A percentile compares a stretch with the other conserved stretches of the same genome.
phyloP scores from a whole-genome alignment of 2,113 vertebrate species.

The Amphiprion ocellaris region DNA sequence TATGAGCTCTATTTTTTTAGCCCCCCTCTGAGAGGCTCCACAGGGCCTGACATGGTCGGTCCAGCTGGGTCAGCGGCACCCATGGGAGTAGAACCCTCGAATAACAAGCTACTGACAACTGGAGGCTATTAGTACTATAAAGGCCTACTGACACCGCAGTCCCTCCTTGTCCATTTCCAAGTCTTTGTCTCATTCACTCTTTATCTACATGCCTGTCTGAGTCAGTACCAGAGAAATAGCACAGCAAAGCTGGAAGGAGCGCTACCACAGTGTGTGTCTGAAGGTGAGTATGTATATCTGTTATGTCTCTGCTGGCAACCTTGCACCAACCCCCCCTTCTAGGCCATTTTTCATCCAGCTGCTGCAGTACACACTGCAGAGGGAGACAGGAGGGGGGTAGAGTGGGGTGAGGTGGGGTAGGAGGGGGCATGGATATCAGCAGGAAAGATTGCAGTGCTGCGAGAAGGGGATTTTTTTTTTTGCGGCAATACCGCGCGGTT shows the following conservation, averaged over 20 bases:
- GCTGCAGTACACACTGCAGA: slow-evolving; percentile 78
- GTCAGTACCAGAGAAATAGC: slow-evolving; percentile 36
- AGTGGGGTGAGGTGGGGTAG: neutral
- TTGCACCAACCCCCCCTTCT: slow-evolving; percentile 63
- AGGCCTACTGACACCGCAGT: slow-evolving; percentile 27
- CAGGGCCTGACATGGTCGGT: slow-evolving; percentile 10
- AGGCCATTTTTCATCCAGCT: slow-evolving; percentile 76
- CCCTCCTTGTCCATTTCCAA: neutral
- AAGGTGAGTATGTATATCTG: slow-evolving; percentile 68
- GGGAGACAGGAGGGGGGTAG: slow-evolving; percentile 41
- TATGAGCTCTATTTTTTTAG: slow-evolving; percentile 14
- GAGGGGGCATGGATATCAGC: slow-evolving; percentile 35
- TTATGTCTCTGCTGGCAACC: slow-evolving; percentile 73
- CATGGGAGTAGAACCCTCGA: slow-evolving; percentile 16
- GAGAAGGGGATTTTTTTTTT: slow-evolving; percentile 39
- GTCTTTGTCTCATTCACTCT: slow-evolving; percentile 21
- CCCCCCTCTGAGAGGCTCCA: slow-evolving; percentile 18
- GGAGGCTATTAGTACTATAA: slow-evolving; percentile 41
- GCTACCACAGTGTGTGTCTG: slow-evolving; percentile 40
- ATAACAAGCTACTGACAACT: slow-evolving; percentile 44
- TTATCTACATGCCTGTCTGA: slow-evolving; percentile 17
- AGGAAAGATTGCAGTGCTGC: slow-evolving; percentile 19
- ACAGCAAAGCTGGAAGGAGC: slow-evolving; percentile 38
- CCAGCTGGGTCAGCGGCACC: slow-evolving; percentile 27
- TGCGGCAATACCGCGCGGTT: slow-evolving; percentile 5